Conservation (phyloP, 2,113 vertebrate genomes). For the Notothenia rossii region DNA sequence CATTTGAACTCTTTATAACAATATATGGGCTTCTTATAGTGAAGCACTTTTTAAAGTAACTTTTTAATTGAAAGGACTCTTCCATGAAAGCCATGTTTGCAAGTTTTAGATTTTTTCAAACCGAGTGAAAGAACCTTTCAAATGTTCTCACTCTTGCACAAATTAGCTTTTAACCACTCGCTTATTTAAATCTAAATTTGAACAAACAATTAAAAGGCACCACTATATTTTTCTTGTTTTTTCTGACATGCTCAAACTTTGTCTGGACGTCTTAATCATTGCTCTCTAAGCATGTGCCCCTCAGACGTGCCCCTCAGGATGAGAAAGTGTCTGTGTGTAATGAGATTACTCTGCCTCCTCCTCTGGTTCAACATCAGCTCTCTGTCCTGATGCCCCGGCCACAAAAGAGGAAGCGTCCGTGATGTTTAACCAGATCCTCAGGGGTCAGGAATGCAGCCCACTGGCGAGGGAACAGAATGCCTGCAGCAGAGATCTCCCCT, state of each 20-base stretch:
- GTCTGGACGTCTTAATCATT: constrained; percentile 78
- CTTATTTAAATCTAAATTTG: background rate
- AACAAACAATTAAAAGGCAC: background rate
- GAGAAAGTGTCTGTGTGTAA: constrained; percentile 68
- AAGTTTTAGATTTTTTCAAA: background rate
- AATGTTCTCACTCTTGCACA: background rate
- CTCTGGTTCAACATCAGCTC: constrained; percentile 81
- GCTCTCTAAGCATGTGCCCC: background rate
- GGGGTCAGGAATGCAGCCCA: constrained; percentile 85
- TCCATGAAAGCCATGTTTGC: too few relatives aligned
- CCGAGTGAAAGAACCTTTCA: background rate
- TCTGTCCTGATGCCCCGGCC: constrained; percentile 70
- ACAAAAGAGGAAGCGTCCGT: constrained; percentile 82
- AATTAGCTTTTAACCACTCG: background rate
- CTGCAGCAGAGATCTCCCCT: constrained; percentile 78
- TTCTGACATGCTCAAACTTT: constrained; percentile 42
- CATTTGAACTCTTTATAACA: too few relatives aligned
- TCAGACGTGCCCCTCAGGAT: constrained; percentile 40
- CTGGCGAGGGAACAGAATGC: constrained; percentile 82
- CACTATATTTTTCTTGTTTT: background rate
- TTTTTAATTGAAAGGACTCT: too few relatives aligned
- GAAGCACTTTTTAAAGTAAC: too few relatives aligned
- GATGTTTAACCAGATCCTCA: constrained; percentile 84
- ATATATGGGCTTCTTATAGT: too few relatives aligned
- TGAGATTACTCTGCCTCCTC: constrained; percentile 70